Evolutionary conservation across 1,140 invertebrate genomes (phyloP), one percentile per base, ranked within the genome.

Genomic region (Sarcophaga peregrina): DNA sequence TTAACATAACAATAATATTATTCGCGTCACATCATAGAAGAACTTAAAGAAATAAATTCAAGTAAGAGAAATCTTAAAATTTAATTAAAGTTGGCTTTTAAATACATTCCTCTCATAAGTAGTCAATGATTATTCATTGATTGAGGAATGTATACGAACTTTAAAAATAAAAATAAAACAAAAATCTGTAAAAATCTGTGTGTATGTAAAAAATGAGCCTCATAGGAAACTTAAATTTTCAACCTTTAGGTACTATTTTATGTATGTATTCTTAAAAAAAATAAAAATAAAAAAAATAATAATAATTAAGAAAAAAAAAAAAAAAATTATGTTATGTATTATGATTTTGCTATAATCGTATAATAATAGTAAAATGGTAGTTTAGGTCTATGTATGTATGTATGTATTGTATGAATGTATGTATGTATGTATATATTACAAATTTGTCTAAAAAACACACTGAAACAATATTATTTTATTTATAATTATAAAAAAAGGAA

Each of bases 161-260:
- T 20, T 81, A 82, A 81, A 82, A 82, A 82, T 68, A 82, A 82
- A 80, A 75, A 9, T n/a, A 81, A 85, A 83, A 84, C 84, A 85
- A 85, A 83, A 48, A 47, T 76, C 47, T 78, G 47, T 50, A 68
- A 68, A 68, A 68, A 37, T 37, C 25, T 37, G 62, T 72, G 17
- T 78, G 75, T 78, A 45, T 78, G 75, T 78, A 84, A 82, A 85
- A 85, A 83, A 87, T 88, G 87, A 90, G 89, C 89, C 89, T 90
- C 89, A 90, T 90, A 90, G 89, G 88, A 88, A 90, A 90, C 87
- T 85, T 89, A 87, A 86, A 87, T 86, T 86, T 90, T 90, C 89
- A 90, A 90, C 89, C 88, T 84, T 83, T 82, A 84, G 84, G 84
- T 83, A 84, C 80, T 82, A 83, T 84, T 84, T 72, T 82, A 81